Percentiles rank a stretch among this genome's conserved stretches.
Evolutionary conservation across 1,140 invertebrate species (phyloP).

Genomic region (Latrodectus geometricus): DNA sequence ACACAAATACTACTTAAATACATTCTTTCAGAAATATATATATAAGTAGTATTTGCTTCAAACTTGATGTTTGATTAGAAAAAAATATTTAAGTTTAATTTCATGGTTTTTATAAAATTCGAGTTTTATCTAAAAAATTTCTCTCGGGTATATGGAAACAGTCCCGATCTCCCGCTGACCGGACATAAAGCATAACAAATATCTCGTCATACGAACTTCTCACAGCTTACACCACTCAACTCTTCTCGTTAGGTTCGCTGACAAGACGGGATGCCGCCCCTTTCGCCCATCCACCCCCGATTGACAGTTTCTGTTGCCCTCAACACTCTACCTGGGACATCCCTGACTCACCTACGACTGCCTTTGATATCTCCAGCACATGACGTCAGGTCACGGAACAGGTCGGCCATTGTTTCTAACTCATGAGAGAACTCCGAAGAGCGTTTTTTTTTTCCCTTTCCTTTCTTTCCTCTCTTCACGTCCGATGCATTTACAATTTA

Average conservation of each 20-base stretch:
- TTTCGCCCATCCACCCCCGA: conserved; percentile 4
- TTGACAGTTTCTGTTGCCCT: conserved; percentile 45
- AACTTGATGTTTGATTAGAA: too few species aligned
- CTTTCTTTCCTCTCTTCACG: conserved; percentile 6
- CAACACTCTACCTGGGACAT: conserved; percentile 21
- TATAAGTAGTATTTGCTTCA: too few species aligned
- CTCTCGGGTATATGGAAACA: conserved; percentile 1
- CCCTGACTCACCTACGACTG: conserved; percentile 26
- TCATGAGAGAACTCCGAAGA: background rate
- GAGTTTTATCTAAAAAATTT: background rate
- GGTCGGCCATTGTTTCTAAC: conserved; percentile 26
- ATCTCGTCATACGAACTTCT: conserved; percentile 1
- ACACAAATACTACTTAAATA: too few species aligned
- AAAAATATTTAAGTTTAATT: too few species aligned
- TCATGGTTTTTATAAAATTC: too few species aligned
- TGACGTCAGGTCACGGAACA: conserved; percentile 34
- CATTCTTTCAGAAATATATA: too few species aligned
- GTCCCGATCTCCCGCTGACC: conserved; percentile 47
- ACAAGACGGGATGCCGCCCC: conserved; percentile 34
- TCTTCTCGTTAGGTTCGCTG: conserved; percentile 56
- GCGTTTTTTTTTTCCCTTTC: conserved; percentile 27
- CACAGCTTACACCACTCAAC: conserved; percentile 29
- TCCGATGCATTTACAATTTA: too few species aligned
- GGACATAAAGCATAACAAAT: conserved; percentile 45
- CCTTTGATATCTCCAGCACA: conserved; percentile 2